Conservation (phyloP, 2,888 invertebrate species). For the Himalopsyche kuldschensis region DNA sequence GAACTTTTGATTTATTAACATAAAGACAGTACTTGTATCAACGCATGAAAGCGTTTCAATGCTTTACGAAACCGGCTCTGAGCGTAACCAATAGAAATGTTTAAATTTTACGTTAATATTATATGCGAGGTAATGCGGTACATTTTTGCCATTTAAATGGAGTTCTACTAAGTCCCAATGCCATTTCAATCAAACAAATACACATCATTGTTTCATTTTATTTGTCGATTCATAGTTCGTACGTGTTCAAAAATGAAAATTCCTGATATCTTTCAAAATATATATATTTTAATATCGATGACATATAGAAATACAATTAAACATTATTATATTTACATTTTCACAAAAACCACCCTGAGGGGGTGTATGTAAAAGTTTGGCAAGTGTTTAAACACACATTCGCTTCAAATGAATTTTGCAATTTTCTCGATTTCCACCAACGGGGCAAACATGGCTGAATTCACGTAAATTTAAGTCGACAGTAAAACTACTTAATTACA, state of each 20-base stretch:
- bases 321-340: background rate
- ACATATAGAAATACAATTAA: slow-evolving; percentile 1
- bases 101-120: too few relatives aligned
- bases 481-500: background rate
- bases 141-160: too few relatives aligned
- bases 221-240: too few relatives aligned
- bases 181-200: too few relatives aligned
- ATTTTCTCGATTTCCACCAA: background rate
- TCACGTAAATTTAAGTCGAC: background rate
- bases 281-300: background rate
- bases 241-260: background rate
- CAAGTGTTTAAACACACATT: background rate
- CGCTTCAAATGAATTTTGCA: background rate
- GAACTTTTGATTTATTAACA: too few relatives aligned
- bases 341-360: background rate
- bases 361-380: background rate
- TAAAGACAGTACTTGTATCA: too few relatives aligned
- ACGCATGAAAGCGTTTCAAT: too few relatives aligned
- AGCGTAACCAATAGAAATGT: too few relatives aligned
- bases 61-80: too few relatives aligned
- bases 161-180: too few relatives aligned
- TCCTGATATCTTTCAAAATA: background rate
- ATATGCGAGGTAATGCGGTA: too few relatives aligned
- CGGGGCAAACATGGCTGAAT: background rate
- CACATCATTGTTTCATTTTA: too few relatives aligned